Base-by-base conservation (phyloP, 1,140 invertebrate genomes). In the Drosophila chauvacae region DNA sequence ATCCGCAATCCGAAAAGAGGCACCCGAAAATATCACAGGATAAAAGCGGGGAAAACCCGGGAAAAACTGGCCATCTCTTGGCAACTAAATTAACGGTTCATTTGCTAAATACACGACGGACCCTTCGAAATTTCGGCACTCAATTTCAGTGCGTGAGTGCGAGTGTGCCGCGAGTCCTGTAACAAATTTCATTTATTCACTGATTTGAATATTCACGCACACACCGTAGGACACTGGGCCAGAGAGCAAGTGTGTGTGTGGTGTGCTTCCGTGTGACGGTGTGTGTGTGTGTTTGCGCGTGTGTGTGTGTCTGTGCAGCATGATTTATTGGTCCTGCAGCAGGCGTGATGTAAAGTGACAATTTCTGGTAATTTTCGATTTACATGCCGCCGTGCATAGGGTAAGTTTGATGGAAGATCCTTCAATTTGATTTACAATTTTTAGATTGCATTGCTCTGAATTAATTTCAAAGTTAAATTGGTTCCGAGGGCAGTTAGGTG, bases 351-450 rank as follows among this genome's bases (percentile, higher is more conserved):
- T 74, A 80, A 88, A 88, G 61, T 90, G 84, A 88, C 85, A 84
- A 84, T 81, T 88, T 80, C 65, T 63, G 62, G 62, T 80, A 88
- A 83, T 88, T 83, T 88, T 88, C 85, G 77, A 90, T 88, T 88
- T 88, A 81, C 77, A 88, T 88, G 84, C 84, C 69, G 77, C 72
- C 74, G 85, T 64, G 75, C 77, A 74, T 74, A 53, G 72, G 84
- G 84, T 88, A 77, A 84, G 80, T 82, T 60, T 39, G 48, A 47
- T 33, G 42, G 3, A n/a, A 58, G 56, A 60, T 58, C 23, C 20
- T 26, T 14, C 35, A 28, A 37, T 77, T 76, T 55, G 35, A 55
- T 66, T 62, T 53, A 73, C 48, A 56, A 45, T 71, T 58, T 60
- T 51, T 51, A 42, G 39, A 72, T 73, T 39, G 26, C 28, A 60